phyloP scores from a whole-genome alignment of 2,888 invertebrate species.

The Callimorpha dominula region DNA sequence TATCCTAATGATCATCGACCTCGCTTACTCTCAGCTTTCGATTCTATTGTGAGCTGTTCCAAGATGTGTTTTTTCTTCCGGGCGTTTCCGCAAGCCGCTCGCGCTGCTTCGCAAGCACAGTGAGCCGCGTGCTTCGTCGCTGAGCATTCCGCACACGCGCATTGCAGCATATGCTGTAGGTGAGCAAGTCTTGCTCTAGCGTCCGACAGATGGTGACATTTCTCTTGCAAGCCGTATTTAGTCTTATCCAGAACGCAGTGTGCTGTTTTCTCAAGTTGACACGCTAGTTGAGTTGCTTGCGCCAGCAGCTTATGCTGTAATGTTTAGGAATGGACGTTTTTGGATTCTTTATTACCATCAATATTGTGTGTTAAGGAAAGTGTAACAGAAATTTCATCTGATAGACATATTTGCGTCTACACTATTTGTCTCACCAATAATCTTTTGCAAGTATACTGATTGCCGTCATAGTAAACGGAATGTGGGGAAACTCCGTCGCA shows the following conservation, averaged over 20 bases:
- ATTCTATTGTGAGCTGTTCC: constrained; percentile 25
- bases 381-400: not conserved
- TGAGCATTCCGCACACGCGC: constrained; percentile 87
- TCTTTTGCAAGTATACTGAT: not conserved
- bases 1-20: constrained; percentile 16
- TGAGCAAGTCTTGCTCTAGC: constrained; percentile 89
- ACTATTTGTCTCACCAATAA: not conserved
- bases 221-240: constrained; percentile 88
- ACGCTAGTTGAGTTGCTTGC: constrained; percentile 80
- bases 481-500: constrained; percentile 6
- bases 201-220: constrained; percentile 89
- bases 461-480: not conserved
- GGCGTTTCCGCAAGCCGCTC: constrained; percentile 89
- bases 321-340: constrained; percentile 9
- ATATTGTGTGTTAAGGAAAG: not conserved
- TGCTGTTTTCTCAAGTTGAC: constrained; percentile 88
- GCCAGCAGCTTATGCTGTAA: constrained; percentile 77
- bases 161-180: constrained; percentile 87
- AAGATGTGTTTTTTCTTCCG: constrained; percentile 76
- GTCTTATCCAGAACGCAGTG: constrained; percentile 85
- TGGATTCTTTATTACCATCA: not conserved
- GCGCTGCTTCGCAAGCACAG: constrained; percentile 89
- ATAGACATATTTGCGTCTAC: too few species aligned
- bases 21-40: constrained; percentile 10
- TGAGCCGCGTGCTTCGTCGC: constrained; percentile 90